Evolutionary conservation across 1,140 invertebrate genomes (phyloP).

Genomic region (Aplysia californica): DNA sequence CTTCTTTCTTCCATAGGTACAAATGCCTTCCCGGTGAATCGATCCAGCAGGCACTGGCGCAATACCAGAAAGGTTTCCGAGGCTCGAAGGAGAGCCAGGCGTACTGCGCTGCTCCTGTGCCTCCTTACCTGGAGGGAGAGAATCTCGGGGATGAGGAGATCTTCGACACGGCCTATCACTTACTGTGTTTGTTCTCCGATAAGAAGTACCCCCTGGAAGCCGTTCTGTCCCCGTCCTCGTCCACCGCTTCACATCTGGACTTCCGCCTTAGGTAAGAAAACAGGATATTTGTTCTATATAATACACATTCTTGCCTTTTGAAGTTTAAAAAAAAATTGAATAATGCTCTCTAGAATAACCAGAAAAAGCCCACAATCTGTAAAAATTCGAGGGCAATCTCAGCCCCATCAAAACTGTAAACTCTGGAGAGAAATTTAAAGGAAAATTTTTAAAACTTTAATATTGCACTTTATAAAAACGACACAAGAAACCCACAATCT

Average conservation of each 20-base stretch:
- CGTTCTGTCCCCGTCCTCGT: conserved; percentile 80
- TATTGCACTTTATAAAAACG: too few relatives aligned
- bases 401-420: too few relatives aligned
- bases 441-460: too few relatives aligned
- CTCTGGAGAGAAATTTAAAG: too few relatives aligned
- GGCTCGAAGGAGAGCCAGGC: conserved; percentile 40
- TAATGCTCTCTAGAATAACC: too few relatives aligned
- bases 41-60: conserved; percentile 76
- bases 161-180: conserved; percentile 83
- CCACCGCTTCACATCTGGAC: conserved; percentile 84
- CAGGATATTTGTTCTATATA: too few relatives aligned
- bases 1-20: conserved; percentile 71
- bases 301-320: not conserved
- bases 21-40: conserved; percentile 75
- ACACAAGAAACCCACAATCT: too few relatives aligned
- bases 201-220: conserved; percentile 75
- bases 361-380: too few relatives aligned
- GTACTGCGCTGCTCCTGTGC: conserved; percentile 71
- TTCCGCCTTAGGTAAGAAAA: conserved; percentile 84
- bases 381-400: too few relatives aligned
- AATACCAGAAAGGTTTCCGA: conserved; percentile 77
- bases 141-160: conserved; percentile 35
- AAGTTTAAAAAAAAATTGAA: too few relatives aligned
- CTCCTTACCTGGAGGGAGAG: conserved; percentile 69
- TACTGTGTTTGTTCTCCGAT: conserved; percentile 79